phyloP scores from a whole-genome alignment of 2,888 invertebrate genomes.

The Caenorhabditis sinica region DNA sequence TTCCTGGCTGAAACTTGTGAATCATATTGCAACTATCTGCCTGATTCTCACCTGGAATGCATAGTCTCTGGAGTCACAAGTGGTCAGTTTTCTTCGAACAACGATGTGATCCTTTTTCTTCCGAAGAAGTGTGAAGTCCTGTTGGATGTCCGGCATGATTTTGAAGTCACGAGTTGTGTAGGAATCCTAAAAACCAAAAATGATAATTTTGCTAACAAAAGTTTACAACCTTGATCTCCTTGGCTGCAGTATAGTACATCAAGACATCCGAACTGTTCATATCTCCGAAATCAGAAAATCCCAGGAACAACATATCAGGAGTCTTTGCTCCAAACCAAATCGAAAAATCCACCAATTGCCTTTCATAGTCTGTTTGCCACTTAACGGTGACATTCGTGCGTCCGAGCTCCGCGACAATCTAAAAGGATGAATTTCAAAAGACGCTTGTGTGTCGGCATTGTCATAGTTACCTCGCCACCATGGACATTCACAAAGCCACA shows the following conservation, averaged over 20 bases:
- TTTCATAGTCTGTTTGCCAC: conserved; percentile 67
- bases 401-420: conserved; percentile 52
- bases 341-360: conserved; percentile 63
- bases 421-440: conserved; percentile 1
- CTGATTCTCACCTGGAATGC: conserved; percentile 73
- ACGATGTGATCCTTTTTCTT: conserved; percentile 57
- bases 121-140: conserved; percentile 76
- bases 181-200: conserved; percentile 65
- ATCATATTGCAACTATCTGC: conserved; percentile 64
- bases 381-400: conserved; percentile 56
- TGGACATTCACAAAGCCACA: conserved; percentile 33
- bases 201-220: background rate
- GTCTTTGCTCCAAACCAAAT: conserved; percentile 57
- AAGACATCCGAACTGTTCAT: conserved; percentile 79
- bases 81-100: conserved; percentile 77
- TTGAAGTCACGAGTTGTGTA: conserved; percentile 71
- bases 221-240: conserved; percentile 17
- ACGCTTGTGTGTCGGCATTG: background rate
- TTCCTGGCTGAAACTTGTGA: conserved; percentile 84
- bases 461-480: conserved; percentile 61
- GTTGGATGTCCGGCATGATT: conserved; percentile 74
- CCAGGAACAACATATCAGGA: conserved; percentile 74
- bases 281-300: conserved; percentile 82
- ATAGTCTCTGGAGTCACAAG: conserved; percentile 82
- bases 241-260: conserved; percentile 45